Base-by-base conservation (phyloP, 2,797 vertebrate genomes). In the Halcyon badia region DNA sequence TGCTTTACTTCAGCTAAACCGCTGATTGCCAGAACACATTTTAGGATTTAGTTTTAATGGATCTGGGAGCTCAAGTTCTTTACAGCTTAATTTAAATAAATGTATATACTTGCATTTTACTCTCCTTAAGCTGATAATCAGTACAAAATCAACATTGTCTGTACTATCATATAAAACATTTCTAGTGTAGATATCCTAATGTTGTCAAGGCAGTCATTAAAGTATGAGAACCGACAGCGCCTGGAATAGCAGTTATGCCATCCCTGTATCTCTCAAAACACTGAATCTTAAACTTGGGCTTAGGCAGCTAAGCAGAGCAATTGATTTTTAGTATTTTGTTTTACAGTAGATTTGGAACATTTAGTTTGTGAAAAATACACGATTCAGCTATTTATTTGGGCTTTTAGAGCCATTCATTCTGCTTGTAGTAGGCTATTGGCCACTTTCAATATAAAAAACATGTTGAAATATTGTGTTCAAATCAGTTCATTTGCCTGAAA, bases 401-500 rank as follows among this genome's bases (percentile, higher is more conserved):
- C 18, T 88, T 89, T 70, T 66, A 70, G 17, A 78, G 26, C 57
- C 42, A 66, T 20, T 91, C 11, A n/a, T 68, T 86, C 41, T 75
- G 46, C 65, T 69, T 46, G 48, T 30, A 68, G 60, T 22, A 86
- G 22, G 11, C 41, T 83, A 66, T 66, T 65, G 91, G n/a, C 31
- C 31, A 86, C 48, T 51, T 66, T 91, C 58, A 51, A 5, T 24
- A 44, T 31, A 84, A 95, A 97, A 80, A 86, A 48, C 5, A 7
- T 37, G 9, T 26, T 83, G n/a, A 88, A 96, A 84, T 82, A 46
- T 10, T 91, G 52, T 49, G 66, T 60, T 73, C 75, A 93, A 61
- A 82, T 95, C 48, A 62, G 19, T 70, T 84, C 10, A 48, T 76
- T 86, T 93, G 22, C 73, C 77, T 90, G 83, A 94, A 84, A 96